phyloP scores from a whole-genome alignment of 2,888 invertebrate genomes.

The Drosophila mettleri region DNA sequence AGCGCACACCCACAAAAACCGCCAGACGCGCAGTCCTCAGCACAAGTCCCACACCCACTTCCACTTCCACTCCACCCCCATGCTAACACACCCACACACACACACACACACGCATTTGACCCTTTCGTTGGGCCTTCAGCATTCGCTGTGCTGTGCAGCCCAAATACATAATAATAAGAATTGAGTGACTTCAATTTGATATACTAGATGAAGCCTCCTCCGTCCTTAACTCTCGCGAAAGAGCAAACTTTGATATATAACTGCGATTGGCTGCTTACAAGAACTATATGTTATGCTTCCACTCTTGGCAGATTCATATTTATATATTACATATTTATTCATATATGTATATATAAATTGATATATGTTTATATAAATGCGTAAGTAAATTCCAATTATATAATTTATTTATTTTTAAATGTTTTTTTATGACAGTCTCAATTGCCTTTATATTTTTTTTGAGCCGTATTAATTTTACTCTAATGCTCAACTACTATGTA shows the following conservation, averaged over 20 bases:
- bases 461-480: too few relatives aligned
- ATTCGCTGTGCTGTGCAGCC: constrained; percentile 52
- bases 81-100: too few relatives aligned
- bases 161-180: constrained; percentile 12
- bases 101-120: constrained; percentile 20
- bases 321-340: too few relatives aligned
- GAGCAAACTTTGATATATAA: background rate
- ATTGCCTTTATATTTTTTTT: too few relatives aligned
- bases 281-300: too few relatives aligned
- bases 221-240: background rate
- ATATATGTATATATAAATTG: too few relatives aligned
- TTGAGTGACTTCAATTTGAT: constrained; percentile 12
- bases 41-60: background rate
- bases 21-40: constrained; percentile 9
- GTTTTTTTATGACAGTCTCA: too few relatives aligned
- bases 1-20: constrained; percentile 57
- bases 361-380: too few relatives aligned
- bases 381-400: too few relatives aligned
- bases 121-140: constrained; percentile 33
- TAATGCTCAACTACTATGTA: too few relatives aligned
- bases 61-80: background rate
- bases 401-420: too few relatives aligned
- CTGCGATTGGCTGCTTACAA: background rate
- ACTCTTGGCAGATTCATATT: too few relatives aligned
- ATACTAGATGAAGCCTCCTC: background rate